Conservation (phyloP, 2,888 invertebrate genomes). For the Nephrotoma flavescens region DNA sequence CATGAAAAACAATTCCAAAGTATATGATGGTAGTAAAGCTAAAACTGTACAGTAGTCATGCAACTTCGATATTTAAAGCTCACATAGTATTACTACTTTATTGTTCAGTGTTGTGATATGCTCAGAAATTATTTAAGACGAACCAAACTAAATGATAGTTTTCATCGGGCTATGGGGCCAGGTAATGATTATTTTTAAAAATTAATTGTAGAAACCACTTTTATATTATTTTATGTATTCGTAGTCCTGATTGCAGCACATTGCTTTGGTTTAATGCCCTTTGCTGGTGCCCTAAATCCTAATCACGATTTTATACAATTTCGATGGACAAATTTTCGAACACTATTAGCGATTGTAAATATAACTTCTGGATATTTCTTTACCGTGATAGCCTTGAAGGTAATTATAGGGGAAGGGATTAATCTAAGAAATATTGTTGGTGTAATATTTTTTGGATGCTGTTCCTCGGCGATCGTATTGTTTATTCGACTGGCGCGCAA, state of each 20-base stretch:
- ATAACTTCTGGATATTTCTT: background rate
- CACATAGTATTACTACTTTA: background rate
- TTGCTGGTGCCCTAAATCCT: slow-evolving; percentile 22
- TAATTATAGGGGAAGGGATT: background rate
- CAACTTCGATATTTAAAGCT: background rate
- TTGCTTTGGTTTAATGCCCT: slow-evolving; percentile 33
- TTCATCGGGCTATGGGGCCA: background rate
- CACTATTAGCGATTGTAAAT: background rate
- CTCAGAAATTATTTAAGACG: background rate
- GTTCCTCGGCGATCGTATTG: background rate
- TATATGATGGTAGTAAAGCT: background rate
- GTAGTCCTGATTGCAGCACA: slow-evolving; percentile 30
- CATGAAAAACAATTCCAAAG: background rate
- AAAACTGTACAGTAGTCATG: background rate
- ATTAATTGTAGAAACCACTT: too few species aligned
- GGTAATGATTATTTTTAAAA: background rate
- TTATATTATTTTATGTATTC: background rate
- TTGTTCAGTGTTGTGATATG: background rate
- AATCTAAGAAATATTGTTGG: background rate
- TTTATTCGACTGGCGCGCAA: background rate
- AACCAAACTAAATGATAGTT: background rate
- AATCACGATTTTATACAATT: background rate
- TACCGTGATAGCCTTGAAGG: background rate
- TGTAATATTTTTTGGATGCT: background rate
- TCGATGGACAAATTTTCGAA: background rate